phyloP scores from a whole-genome alignment of 2,113 vertebrate species.

The Sphyrna mokarran region DNA sequence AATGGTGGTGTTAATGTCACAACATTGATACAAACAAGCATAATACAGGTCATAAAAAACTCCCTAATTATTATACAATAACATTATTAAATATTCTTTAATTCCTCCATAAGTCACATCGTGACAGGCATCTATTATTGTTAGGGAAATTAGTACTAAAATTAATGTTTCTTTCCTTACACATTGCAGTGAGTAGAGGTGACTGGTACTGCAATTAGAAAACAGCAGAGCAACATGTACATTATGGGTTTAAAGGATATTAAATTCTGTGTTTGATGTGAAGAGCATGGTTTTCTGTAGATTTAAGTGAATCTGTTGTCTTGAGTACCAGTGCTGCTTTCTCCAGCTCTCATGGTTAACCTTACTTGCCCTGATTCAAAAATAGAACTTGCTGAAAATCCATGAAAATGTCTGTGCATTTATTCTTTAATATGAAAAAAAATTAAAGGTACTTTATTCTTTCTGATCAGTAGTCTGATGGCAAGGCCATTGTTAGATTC shows the following conservation, averaged over 20 bases:
- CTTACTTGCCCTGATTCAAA: not conserved
- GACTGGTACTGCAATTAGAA: not conserved
- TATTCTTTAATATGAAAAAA: not conserved
- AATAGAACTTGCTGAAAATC: not conserved
- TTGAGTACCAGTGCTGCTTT: not conserved
- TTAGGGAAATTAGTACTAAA: not conserved
- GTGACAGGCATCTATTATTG: not conserved
- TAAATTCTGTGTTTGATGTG: not conserved
- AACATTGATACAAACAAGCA: not conserved
- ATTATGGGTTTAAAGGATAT: not conserved
- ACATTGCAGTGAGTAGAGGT: not conserved
- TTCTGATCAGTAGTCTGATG: not conserved
- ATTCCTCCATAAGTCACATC: not conserved
- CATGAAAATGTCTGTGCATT: not conserved
- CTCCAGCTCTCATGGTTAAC: not conserved
- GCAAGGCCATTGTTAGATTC: not conserved
- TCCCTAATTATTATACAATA: not conserved
- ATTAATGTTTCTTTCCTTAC: not conserved
- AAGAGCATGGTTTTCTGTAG: not conserved
- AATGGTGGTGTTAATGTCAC: not conserved
- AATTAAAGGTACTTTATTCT: not conserved
- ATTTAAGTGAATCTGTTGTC: not conserved
- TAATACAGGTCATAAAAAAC: not conserved
- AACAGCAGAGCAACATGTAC: not conserved
- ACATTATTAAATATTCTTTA: not conserved